phyloP scores from a whole-genome alignment of 2,113 vertebrate species.

The Dicaeum eximium region DNA sequence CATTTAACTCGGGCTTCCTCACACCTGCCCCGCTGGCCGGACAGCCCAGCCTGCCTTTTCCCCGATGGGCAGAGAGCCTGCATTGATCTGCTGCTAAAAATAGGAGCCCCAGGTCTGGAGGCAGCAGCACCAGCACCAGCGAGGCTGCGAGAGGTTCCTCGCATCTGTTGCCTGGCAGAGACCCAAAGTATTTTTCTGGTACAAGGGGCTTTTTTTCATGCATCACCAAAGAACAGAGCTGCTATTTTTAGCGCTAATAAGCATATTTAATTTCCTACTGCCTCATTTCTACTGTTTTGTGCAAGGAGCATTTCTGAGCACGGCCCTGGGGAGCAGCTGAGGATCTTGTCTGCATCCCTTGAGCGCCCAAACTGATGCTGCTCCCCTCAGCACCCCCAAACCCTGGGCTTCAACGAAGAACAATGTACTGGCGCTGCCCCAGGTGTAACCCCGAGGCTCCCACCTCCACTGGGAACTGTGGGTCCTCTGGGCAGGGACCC shows the following conservation, averaged over 20 bases:
- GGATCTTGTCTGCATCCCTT: not conserved
- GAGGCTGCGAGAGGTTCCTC: not conserved
- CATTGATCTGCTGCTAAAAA: slow-evolving; percentile 46
- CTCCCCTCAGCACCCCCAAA: not conserved
- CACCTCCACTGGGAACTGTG: fast-evolving
- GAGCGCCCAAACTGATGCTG: fast-evolving
- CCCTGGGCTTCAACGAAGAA: fast-evolving
- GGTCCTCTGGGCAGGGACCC: not conserved
- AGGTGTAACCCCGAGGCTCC: not conserved
- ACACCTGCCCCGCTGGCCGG: not conserved
- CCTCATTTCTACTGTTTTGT: not conserved
- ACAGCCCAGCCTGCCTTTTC: not conserved
- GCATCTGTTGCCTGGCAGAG: slow-evolving; percentile 27
- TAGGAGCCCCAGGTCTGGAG: not conserved
- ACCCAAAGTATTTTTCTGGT: slow-evolving; percentile 22
- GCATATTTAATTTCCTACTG: slow-evolving; percentile 55
- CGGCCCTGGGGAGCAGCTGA: not conserved
- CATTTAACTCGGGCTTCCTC: not conserved
- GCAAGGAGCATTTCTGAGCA: not conserved
- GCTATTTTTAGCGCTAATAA: slow-evolving; percentile 60
- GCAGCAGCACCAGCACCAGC: not conserved
- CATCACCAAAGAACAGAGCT: slow-evolving; percentile 25
- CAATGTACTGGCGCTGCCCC: fast-evolving
- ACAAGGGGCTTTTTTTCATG: slow-evolving; percentile 27
- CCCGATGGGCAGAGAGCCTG: not conserved